A percentile compares a stretch with the other conserved stretches of the same genome.
Evolutionary conservation across 2,888 invertebrate species (phyloP).

Genomic region (Drosophila robusta): DNA sequence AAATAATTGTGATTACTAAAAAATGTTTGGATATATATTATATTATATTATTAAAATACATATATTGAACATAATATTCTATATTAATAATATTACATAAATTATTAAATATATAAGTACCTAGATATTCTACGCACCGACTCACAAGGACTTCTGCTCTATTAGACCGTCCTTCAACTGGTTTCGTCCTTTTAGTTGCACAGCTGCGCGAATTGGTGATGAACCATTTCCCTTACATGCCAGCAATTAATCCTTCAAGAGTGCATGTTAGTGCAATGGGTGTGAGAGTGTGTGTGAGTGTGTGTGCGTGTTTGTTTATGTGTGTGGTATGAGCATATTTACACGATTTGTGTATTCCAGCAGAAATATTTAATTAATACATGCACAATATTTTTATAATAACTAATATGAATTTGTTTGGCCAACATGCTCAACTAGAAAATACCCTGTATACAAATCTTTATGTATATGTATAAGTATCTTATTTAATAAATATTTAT

Average conservation of each 20-base stretch:
- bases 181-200: conserved; percentile 8
- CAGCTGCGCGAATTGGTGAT: conserved; percentile 32
- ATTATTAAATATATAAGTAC: not conserved
- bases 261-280: conserved; percentile 29
- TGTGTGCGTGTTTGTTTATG: conserved; percentile 23
- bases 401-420: not conserved
- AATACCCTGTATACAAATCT: not conserved
- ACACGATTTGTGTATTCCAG: conserved; percentile 52
- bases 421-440: not conserved
- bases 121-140: not conserved
- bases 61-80: not conserved
- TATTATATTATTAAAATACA: too few relatives aligned
- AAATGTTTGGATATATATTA: too few relatives aligned
- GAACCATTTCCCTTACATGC: conserved; percentile 52
- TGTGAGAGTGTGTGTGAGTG: conserved; percentile 11
- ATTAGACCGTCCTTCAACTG: conserved; percentile 1
- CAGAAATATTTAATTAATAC: conserved; percentile 62
- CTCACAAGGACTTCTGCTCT: not conserved
- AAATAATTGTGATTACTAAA: not conserved
- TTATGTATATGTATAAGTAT: not conserved
- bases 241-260: conserved; percentile 61
- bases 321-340: conserved; percentile 44
- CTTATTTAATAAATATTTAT: too few relatives aligned
- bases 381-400: conserved; percentile 25
- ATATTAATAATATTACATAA: not conserved